Evolutionary conservation across 2,888 invertebrate species (phyloP).

Genomic region (Bombylius major): DNA sequence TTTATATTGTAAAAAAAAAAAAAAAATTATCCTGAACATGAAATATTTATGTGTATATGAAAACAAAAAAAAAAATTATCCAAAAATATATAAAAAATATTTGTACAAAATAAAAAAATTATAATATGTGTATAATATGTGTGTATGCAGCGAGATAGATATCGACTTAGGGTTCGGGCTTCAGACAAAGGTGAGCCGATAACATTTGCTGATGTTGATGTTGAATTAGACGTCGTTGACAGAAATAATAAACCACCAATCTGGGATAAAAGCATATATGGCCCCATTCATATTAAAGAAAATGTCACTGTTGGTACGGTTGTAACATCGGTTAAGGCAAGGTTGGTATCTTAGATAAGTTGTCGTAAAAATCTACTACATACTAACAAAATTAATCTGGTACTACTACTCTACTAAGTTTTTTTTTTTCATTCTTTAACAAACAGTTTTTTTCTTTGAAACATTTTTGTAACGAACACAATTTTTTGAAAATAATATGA

Average conservation of each 20-base stretch:
- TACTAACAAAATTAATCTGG: background rate
- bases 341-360: slow-evolving; percentile 60
- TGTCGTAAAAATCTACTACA: background rate
- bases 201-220: slow-evolving; percentile 90
- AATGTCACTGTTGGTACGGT: slow-evolving; percentile 98
- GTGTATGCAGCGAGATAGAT: slow-evolving; percentile 72
- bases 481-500: slow-evolving; percentile 8
- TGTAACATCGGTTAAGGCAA: slow-evolving; percentile 96
- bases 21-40: background rate
- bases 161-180: slow-evolving; percentile 91
- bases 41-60: background rate
- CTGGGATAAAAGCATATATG: slow-evolving; percentile 91
- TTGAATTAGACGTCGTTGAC: slow-evolving; percentile 96
- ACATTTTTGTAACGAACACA: slow-evolving; percentile 5
- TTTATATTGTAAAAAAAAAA: background rate
- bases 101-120: background rate
- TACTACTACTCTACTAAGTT: background rate
- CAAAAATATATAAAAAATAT: background rate
- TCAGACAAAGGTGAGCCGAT: slow-evolving; percentile 88
- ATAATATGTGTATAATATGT: background rate
- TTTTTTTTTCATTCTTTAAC: no score
- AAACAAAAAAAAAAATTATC: slow-evolving; percentile 3
- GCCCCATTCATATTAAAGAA: slow-evolving; percentile 96
- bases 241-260: slow-evolving; percentile 96
- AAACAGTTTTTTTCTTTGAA: no score